Conservation (phyloP, 2,888 invertebrate species). For the Oscheius sp. region DNA sequence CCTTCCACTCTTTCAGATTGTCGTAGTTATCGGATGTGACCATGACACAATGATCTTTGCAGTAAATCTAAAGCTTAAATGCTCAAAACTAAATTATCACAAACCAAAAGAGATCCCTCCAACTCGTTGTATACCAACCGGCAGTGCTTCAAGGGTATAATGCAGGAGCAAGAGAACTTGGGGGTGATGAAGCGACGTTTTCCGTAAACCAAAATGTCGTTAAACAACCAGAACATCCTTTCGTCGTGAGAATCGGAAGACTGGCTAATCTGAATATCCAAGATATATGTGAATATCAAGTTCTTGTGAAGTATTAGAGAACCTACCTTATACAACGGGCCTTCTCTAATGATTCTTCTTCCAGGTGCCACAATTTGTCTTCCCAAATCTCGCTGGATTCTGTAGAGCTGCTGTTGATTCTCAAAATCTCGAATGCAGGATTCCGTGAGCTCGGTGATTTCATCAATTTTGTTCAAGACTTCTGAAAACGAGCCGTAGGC, state of each 20-base stretch:
- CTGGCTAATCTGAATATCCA: slow-evolving; percentile 40
- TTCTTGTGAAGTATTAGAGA: not conserved
- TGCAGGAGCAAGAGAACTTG: slow-evolving; percentile 48
- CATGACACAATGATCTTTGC: slow-evolving; percentile 40
- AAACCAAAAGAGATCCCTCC: slow-evolving; percentile 44
- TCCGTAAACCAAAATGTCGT: slow-evolving; percentile 55
- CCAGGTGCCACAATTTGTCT: slow-evolving; percentile 51
- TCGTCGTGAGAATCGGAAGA: slow-evolving; percentile 46
- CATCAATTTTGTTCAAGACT: slow-evolving; percentile 42
- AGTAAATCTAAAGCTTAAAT: slow-evolving; percentile 31
- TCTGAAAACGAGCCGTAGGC: slow-evolving; percentile 34
- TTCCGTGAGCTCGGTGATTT: slow-evolving; percentile 47
- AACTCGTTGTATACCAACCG: slow-evolving; percentile 39
- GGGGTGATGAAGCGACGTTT: slow-evolving; percentile 43
- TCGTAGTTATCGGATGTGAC: slow-evolving; percentile 42
- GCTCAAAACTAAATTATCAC: not conserved
- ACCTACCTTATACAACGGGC: slow-evolving; percentile 46
- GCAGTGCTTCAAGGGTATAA: slow-evolving; percentile 45
- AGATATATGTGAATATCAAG: too few relatives aligned
- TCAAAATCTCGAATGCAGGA: slow-evolving; percentile 50
- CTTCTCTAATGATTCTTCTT: slow-evolving; percentile 47
- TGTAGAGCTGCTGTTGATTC: slow-evolving; percentile 46
- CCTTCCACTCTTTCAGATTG: slow-evolving; percentile 28
- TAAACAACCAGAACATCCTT: slow-evolving; percentile 50
- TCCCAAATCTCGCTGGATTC: slow-evolving; percentile 42